A percentile compares a stretch with the other conserved stretches of the same genome.
These are phyloP conservation scores for Rhineura floridana DNA, from an alignment of 2,113 vertebrate species.

Conservation along the genomic window DNA sequence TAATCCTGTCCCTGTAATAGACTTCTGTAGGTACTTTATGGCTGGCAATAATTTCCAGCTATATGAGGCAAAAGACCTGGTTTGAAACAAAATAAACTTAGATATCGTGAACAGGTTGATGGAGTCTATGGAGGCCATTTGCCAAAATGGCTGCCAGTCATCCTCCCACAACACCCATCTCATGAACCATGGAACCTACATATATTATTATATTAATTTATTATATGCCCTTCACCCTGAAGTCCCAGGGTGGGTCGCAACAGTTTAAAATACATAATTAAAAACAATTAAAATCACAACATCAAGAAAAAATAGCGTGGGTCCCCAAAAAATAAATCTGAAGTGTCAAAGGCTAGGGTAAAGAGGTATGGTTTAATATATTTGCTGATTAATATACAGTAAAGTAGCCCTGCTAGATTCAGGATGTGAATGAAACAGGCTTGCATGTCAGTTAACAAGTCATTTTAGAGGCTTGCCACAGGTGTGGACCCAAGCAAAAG, in stretches of 20 bases:
- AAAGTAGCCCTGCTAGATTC: not conserved
- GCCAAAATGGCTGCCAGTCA: not conserved
- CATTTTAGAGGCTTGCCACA: not conserved
- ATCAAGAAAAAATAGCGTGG: no score
- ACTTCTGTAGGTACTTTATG: not conserved
- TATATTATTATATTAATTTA: no score
- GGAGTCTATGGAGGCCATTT: not conserved
- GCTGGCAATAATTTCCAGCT: not conserved
- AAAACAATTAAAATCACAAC: no score
- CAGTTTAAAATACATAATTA: no score
- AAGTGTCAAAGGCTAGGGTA: no score
- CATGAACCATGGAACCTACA: not conserved
- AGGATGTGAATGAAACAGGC: not conserved
- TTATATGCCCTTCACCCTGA: no score
- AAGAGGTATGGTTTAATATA: no score
- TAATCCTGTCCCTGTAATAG: not conserved
- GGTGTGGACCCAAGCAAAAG: not conserved
- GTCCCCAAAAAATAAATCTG: no score
- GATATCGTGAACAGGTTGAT: not conserved
- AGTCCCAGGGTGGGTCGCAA: no score
- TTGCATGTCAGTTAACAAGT: not conserved
- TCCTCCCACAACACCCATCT: not conserved
- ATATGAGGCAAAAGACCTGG: not conserved
- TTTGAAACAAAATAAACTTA: not conserved
- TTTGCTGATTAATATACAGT: not conserved